Percentiles rank a stretch among this genome's conserved stretches.
These are phyloP conservation scores for Elanus axillaris DNA, from an alignment of 2,113 vertebrate genomes.

Conservation along the genomic window DNA sequence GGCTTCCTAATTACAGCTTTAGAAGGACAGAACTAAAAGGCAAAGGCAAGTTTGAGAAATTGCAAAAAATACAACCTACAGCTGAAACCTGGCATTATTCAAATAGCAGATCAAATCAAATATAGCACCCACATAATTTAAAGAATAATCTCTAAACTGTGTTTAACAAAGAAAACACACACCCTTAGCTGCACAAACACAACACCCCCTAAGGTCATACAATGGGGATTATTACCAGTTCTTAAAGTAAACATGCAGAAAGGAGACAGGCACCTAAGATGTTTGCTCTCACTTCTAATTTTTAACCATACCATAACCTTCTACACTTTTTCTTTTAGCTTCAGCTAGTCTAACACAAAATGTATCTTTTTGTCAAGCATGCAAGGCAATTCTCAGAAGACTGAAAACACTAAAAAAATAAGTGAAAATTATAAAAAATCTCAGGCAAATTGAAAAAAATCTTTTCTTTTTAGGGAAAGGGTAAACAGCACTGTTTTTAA, in stretches of 20 bases:
- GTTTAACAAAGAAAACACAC: slow-evolving; percentile 13
- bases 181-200: slow-evolving; percentile 28
- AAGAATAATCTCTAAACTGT: neutral
- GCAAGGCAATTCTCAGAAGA: neutral
- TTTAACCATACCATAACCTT: slow-evolving; percentile 5
- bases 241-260: slow-evolving; percentile 8
- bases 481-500: neutral
- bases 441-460: neutral
- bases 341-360: neutral
- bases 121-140: neutral
- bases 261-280: neutral
- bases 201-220: neutral
- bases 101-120: neutral
- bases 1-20: neutral
- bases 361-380: neutral
- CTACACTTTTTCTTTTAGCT: neutral
- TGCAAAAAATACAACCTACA: neutral
- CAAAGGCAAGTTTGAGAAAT: neutral
- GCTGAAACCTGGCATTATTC: neutral
- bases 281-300: neutral
- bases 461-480: neutral
- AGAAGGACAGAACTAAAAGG: neutral
- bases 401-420: neutral
- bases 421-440: neutral
- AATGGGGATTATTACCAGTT: neutral